A percentile compares a stretch with the other conserved stretches of the same genome.
Conservation (phyloP, 2,797 vertebrate species). For the Schizopygopsis malacanthus region DNA sequence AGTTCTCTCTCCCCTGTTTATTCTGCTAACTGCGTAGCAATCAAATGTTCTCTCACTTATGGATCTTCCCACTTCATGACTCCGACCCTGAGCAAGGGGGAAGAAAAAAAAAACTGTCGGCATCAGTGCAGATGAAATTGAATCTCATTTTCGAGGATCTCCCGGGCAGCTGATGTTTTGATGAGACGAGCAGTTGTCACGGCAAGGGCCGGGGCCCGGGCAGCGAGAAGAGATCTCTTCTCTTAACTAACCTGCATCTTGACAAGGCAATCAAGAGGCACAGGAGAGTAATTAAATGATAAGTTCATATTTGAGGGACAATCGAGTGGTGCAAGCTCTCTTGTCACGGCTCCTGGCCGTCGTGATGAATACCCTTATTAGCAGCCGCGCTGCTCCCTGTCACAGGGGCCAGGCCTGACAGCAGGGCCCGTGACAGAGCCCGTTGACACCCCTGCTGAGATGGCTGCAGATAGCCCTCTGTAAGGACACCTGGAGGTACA, state of each 20-base stretch:
- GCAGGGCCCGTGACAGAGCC: constrained; percentile 60
- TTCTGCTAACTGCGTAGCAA: constrained; percentile 54
- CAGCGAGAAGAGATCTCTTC: constrained; percentile 76
- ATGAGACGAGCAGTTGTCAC: constrained; percentile 74
- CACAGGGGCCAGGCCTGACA: constrained; percentile 74
- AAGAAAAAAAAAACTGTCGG: constrained; percentile 49
- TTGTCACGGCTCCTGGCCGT: constrained; percentile 76
- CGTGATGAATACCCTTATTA: constrained; percentile 92
- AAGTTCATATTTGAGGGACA: constrained; percentile 91
- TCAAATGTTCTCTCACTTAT: constrained; percentile 56
- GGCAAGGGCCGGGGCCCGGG: constrained; percentile 58
- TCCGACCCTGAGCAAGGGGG: constrained; percentile 50
- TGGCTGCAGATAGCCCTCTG: constrained; percentile 61
- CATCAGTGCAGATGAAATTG: constrained; percentile 58
- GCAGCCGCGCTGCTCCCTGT: constrained; percentile 80
- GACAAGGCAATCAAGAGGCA: constrained; percentile 82
- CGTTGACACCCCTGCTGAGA: constrained; percentile 47
- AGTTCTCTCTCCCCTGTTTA: constrained; percentile 40
- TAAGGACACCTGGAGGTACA: constrained; percentile 61
- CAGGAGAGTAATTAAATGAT: constrained; percentile 91
- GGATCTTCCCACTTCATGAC: constrained; percentile 55
- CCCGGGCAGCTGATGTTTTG: constrained; percentile 68
- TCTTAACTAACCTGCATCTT: constrained; percentile 89
- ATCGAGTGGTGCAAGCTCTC: constrained; percentile 71
- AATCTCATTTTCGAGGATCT: constrained; percentile 62